A percentile compares a stretch with the other conserved stretches of the same genome.
These are phyloP conservation scores for Larimichthys polyactis DNA, from an alignment of 2,113 vertebrate species.

Conservation along the genomic window DNA sequence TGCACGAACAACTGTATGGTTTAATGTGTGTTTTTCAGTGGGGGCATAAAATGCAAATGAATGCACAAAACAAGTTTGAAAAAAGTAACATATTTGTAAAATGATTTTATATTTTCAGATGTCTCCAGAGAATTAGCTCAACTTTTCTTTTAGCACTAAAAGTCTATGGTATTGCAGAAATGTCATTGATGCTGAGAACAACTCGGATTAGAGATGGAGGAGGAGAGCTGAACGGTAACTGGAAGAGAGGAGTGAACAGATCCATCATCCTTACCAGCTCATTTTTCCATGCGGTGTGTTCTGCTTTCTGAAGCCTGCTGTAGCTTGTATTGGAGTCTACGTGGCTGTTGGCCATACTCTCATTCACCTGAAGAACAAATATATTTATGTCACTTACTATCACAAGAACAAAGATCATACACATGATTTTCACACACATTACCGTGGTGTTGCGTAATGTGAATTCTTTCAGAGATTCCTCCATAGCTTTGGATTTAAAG, in stretches of 20 bases:
- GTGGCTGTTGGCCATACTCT: slow-evolving; percentile 30
- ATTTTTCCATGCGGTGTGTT: slow-evolving; percentile 82
- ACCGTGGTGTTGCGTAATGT: slow-evolving; percentile 83
- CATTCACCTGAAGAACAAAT: slow-evolving; percentile 54
- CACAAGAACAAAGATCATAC: too few species aligned
- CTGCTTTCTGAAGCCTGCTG: slow-evolving; percentile 57
- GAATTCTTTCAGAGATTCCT: slow-evolving; percentile 84
- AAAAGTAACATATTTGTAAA: neutral
- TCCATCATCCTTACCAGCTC: slow-evolving; percentile 83
- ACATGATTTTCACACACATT: slow-evolving; percentile 25
- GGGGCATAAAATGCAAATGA: neutral
- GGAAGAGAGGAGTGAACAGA: neutral
- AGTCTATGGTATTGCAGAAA: neutral
- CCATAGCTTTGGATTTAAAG: slow-evolving; percentile 83
- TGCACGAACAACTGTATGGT: neutral
- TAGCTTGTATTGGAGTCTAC: slow-evolving; percentile 32
- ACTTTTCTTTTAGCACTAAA: neutral
- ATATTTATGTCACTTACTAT: neutral
- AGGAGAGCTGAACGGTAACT: neutral
- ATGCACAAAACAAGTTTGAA: neutral
- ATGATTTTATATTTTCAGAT: neutral
- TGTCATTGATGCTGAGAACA: neutral
- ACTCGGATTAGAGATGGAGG: neutral
- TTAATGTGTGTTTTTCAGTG: neutral
- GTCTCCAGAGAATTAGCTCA: neutral